Evolutionary conservation across 2,888 invertebrate species (phyloP).

Genomic region (Idaea biselata): DNA sequence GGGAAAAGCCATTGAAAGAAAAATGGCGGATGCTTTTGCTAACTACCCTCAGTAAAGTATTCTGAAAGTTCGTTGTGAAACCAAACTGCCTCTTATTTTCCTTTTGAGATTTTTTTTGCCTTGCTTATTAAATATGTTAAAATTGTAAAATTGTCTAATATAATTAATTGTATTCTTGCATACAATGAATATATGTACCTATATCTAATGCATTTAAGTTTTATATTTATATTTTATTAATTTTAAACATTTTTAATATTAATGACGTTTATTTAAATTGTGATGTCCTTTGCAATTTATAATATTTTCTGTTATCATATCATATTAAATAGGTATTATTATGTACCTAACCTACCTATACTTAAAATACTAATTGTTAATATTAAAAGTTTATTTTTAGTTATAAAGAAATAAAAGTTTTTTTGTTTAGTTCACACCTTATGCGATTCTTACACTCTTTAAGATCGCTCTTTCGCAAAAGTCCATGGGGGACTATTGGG

Average conservation of each 20-base stretch:
- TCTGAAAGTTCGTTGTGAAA: slow-evolving; percentile 31
- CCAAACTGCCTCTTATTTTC: slow-evolving; percentile 44
- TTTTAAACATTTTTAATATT: background rate
- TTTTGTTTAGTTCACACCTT: too few species aligned
- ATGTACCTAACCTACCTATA: background rate
- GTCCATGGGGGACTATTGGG: too few species aligned
- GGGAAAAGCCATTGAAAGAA: too few species aligned
- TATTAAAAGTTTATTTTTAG: too few species aligned
- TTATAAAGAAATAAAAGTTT: too few species aligned
- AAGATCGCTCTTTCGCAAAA: too few species aligned
- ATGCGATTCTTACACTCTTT: too few species aligned
- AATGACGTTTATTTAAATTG: background rate
- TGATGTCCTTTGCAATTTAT: background rate
- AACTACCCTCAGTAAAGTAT: slow-evolving; percentile 25
- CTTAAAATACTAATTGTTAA: background rate
- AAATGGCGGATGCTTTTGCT: background rate
- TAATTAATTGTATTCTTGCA: slow-evolving; percentile 28
- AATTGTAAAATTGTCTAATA: slow-evolving; percentile 33
- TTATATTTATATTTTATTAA: slow-evolving; percentile 1
- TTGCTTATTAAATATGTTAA: slow-evolving; percentile 12
- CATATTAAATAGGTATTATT: too few species aligned
- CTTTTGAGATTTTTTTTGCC: slow-evolving; percentile 41
- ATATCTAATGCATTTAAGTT: slow-evolving; percentile 2
- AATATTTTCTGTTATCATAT: background rate
- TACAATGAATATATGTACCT: slow-evolving; percentile 24